Base-by-base conservation (phyloP, 2,113 vertebrate genomes). In the Caloenas nicobarica region DNA sequence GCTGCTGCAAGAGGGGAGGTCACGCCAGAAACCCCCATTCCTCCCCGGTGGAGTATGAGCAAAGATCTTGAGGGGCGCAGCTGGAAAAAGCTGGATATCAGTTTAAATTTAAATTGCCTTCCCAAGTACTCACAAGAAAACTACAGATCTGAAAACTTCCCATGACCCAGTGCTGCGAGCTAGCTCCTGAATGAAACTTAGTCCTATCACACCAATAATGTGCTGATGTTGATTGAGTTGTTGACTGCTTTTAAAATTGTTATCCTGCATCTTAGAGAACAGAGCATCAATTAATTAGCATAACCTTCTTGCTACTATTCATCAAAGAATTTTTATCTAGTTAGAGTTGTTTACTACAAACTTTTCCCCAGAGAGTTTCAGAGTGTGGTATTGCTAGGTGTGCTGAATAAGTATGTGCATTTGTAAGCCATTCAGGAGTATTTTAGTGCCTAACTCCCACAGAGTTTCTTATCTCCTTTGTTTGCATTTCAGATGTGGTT, bases 331-430 rank as follows among this genome's bases (percentile, higher is more conserved):
- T 76, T 88, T 95, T 81, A 84, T 76, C 73, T 92, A 61, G 57
- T 86, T 78, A 81, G 11, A 77, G 61, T 36, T 61, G 48, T 84
- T 93, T 86, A 88, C 69, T 69, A 69, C 44, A 92, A 90, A 89
- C 90, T 94, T 95, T 86, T 89, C 92, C 86, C 14, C 53, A 46
- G 95, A 90, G 93, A 96, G 48, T 95, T 94, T 95, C 90, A 94
- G 85, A 54, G 26, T 78, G 34, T 1, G 51, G 57, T 64, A 68
- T 48, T 83, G 33, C 16, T 66, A 68, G 38, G 25, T 74, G 17
- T 72, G 53, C n/a, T 79, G 34, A 53, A 51, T 56, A 73, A 90
- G 51, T 40, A 66, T 31, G 26, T 8, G 38, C 0, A 2, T 71
- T 93, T 94, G 71, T 60, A 86, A 81, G 48, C 4, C 24, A 22